Evolutionary conservation across 2,888 invertebrate genomes (phyloP).

Genomic region (Clanis bilineata): DNA sequence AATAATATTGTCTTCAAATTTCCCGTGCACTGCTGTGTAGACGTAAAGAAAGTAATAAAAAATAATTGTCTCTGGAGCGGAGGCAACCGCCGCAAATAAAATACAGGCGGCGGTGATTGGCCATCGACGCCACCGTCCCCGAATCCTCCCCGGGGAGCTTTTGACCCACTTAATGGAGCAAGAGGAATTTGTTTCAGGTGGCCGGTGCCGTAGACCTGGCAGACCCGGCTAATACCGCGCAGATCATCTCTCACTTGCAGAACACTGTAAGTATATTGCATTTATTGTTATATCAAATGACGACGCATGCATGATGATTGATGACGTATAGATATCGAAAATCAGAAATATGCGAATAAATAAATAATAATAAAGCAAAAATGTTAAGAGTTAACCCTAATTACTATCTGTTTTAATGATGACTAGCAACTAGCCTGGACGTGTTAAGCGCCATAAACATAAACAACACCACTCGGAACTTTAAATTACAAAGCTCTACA

Average conservation of each 20-base stretch:
- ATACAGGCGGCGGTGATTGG: constrained; percentile 30
- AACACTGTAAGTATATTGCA: constrained; percentile 59
- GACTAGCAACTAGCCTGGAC: too few species aligned
- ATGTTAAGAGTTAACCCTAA: too few species aligned
- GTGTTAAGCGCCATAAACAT: too few species aligned
- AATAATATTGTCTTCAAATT: constrained; percentile 10
- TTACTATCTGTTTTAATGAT: too few species aligned
- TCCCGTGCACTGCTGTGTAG: neutral
- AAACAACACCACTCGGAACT: too few species aligned
- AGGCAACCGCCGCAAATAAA: constrained; percentile 25
- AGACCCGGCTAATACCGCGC: constrained; percentile 65
- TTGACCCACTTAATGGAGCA: constrained; percentile 65
- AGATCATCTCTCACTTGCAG: constrained; percentile 62
- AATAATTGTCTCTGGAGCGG: constrained; percentile 9
- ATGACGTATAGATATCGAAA: too few species aligned
- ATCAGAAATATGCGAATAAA: too few species aligned
- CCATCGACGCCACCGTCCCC: constrained; percentile 27
- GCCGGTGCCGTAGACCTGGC: constrained; percentile 67
- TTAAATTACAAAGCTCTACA: too few species aligned
- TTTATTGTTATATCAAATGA: neutral
- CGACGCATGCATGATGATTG: too few species aligned
- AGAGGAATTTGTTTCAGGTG: constrained; percentile 60
- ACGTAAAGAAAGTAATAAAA: constrained; percentile 15
- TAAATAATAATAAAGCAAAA: too few species aligned
- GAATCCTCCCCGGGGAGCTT: constrained; percentile 44